phyloP scores from a whole-genome alignment of 1,140 invertebrate genomes.

The Megalonaias nervosa region DNA sequence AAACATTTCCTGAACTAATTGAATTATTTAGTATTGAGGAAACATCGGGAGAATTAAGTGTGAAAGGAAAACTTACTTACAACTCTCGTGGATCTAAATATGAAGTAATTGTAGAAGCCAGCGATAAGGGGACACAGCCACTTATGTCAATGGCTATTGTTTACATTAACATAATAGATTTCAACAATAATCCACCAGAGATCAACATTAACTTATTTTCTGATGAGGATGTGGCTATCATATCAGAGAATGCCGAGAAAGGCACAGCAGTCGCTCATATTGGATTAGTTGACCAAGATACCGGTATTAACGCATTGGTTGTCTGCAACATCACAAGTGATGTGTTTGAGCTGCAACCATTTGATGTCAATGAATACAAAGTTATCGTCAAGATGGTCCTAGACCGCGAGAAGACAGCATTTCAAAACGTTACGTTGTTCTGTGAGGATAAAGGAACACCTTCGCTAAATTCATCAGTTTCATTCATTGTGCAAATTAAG shows the following conservation, averaged over 20 bases:
- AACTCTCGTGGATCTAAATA: slow-evolving; percentile 35
- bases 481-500: slow-evolving; percentile 43
- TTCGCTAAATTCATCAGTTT: slow-evolving; percentile 34
- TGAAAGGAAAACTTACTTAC: slow-evolving; percentile 69
- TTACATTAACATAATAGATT: slow-evolving; percentile 80
- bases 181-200: slow-evolving; percentile 92
- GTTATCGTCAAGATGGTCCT: slow-evolving; percentile 46
- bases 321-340: slow-evolving; percentile 42
- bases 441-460: slow-evolving; percentile 53
- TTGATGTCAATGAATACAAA: slow-evolving; percentile 51
- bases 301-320: slow-evolving; percentile 55
- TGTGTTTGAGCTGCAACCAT: slow-evolving; percentile 30
- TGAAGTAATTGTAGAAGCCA: slow-evolving; percentile 73
- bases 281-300: slow-evolving; percentile 53
- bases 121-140: slow-evolving; percentile 71
- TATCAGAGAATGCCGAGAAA: slow-evolving; percentile 49
- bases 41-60: slow-evolving; percentile 85
- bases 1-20: slow-evolving; percentile 31
- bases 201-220: slow-evolving; percentile 77
- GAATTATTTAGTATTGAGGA: slow-evolving; percentile 83
- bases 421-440: slow-evolving; percentile 43
- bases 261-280: slow-evolving; percentile 58
- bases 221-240: slow-evolving; percentile 35
- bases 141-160: slow-evolving; percentile 77
- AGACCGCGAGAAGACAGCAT: slow-evolving; percentile 42